Conservation (phyloP, 2,113 vertebrate species). For the Neotragus moschatus region DNA sequence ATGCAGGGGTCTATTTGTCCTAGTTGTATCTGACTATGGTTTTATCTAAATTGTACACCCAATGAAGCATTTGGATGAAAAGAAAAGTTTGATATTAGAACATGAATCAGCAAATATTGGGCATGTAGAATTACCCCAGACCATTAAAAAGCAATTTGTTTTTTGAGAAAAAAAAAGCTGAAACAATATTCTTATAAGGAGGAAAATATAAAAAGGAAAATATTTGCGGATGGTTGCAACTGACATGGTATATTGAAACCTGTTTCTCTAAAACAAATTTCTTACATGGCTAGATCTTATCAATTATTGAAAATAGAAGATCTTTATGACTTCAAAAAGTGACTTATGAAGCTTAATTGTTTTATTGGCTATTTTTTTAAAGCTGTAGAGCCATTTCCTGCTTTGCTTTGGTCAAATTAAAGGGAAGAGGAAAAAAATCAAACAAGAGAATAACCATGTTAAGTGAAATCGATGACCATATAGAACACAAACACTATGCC, state of each 20-base stretch:
- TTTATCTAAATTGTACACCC: constrained; percentile 17
- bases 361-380: constrained; percentile 46
- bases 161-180: not conserved
- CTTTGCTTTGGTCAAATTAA: constrained; percentile 62
- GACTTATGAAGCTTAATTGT: constrained; percentile 6
- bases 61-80: not conserved
- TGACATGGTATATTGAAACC: not conserved
- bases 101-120: constrained; percentile 7
- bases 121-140: not conserved
- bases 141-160: constrained; percentile 10
- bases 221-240: not conserved
- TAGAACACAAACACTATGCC: not conserved
- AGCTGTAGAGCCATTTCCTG: constrained; percentile 28
- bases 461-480: not conserved
- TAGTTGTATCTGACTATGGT: not conserved
- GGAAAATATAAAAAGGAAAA: constrained; percentile 24
- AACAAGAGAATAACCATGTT: constrained; percentile 39
- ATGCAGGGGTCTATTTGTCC: not conserved
- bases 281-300: not conserved
- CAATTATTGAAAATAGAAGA: constrained; percentile 19
- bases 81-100: not conserved
- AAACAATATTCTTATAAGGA: not conserved
- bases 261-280: not conserved
- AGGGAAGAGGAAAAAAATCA: constrained; percentile 47
- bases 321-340: constrained; percentile 39